phyloP scores from a whole-genome alignment of 2,797 vertebrate species.

The Chaetophractus vellerosus region DNA sequence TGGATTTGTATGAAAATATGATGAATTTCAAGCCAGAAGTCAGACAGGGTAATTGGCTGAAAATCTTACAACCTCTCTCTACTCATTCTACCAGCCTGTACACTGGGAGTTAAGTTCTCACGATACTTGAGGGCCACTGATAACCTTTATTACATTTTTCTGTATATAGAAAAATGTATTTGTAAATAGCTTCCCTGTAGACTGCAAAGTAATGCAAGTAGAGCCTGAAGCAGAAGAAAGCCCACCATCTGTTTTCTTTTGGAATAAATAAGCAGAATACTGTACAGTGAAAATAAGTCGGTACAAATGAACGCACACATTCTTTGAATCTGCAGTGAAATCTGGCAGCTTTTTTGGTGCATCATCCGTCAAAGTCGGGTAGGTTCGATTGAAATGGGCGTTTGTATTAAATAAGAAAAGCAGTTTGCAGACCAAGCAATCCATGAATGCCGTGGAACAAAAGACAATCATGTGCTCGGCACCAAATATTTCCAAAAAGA shows the following conservation, averaged over 20 bases:
- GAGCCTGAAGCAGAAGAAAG: not conserved
- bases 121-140: not conserved
- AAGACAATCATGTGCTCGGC: constrained; percentile 71
- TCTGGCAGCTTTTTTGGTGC: not conserved
- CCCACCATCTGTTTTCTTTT: constrained; percentile 51
- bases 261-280: not conserved
- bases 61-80: not conserved
- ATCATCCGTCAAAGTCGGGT: constrained; percentile 59
- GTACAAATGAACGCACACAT: not conserved
- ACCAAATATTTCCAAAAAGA: constrained; percentile 63
- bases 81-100: not conserved
- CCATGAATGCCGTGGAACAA: constrained; percentile 75
- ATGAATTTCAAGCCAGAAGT: constrained; percentile 22
- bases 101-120: not conserved
- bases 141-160: not conserved
- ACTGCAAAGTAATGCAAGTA: not conserved
- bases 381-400: constrained; percentile 37
- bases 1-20: not conserved
- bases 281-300: not conserved
- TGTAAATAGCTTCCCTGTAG: not conserved
- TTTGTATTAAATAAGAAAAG: constrained; percentile 72
- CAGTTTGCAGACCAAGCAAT: constrained; percentile 56
- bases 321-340: not conserved
- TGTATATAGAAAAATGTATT: constrained; percentile 56
- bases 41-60: not conserved